Evolutionary conservation across 2,797 vertebrate species (phyloP).

Genomic region (Manis crassicaudata): DNA sequence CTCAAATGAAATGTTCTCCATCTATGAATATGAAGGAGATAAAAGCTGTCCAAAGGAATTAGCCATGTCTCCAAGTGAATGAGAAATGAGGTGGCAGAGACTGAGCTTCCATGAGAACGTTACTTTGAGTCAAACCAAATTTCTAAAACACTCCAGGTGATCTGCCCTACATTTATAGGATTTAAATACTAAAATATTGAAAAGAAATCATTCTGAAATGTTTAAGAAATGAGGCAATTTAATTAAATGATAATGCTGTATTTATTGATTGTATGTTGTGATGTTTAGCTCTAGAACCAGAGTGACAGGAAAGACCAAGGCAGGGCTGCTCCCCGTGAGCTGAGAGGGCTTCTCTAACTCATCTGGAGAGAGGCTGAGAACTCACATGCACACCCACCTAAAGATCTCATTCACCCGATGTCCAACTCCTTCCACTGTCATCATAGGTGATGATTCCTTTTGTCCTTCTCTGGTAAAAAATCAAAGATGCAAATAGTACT

Average conservation of each 20-base stretch:
- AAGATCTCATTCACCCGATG: neutral
- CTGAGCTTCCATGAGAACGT: conserved; percentile 43
- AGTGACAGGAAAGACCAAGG: neutral
- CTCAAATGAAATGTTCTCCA: conserved; percentile 49
- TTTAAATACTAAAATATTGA: conserved; percentile 53
- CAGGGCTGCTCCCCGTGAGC: neutral
- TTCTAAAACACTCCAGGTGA: conserved; percentile 64
- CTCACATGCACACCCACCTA: neutral
- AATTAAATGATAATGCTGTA: neutral
- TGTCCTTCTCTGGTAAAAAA: conserved; percentile 51
- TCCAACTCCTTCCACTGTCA: conserved; percentile 10
- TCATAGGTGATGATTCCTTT: neutral
- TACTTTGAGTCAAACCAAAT: conserved; percentile 75
- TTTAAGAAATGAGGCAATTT: conserved; percentile 43
- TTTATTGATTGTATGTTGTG: neutral
- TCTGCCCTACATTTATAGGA: conserved; percentile 21
- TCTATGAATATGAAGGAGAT: conserved; percentile 26
- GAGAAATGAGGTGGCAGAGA: conserved; percentile 56
- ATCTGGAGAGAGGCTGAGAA: neutral
- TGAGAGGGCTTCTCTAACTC: neutral
- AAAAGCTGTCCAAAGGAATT: conserved; percentile 52
- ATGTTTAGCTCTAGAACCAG: neutral
- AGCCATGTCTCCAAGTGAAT: conserved; percentile 32
- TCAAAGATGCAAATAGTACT: neutral
- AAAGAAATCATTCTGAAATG: conserved; percentile 36